phyloP scores from a whole-genome alignment of 2,888 invertebrate species.

The Beris chalybata region DNA sequence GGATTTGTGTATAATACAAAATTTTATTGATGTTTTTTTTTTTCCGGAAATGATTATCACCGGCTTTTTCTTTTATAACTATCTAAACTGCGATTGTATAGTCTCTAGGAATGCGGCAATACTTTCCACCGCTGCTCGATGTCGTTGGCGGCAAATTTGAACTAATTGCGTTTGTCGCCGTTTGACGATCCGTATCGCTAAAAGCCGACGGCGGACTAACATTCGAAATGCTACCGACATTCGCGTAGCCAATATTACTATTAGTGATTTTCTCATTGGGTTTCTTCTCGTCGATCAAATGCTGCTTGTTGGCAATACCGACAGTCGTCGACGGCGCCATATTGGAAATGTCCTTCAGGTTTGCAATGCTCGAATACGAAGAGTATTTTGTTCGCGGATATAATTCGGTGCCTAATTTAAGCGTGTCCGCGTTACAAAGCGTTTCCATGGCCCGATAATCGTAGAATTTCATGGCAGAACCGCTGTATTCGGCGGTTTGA shows the following conservation, averaged over 20 bases:
- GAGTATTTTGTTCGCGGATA: slow-evolving; percentile 20
- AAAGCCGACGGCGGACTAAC: slow-evolving; percentile 57
- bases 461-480: slow-evolving; percentile 43
- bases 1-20: too few relatives aligned
- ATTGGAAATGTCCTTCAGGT: slow-evolving; percentile 20
- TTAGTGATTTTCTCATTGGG: slow-evolving; percentile 25
- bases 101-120: slow-evolving; percentile 53
- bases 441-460: slow-evolving; percentile 50
- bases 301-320: slow-evolving; percentile 29
- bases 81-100: slow-evolving; percentile 56
- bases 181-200: slow-evolving; percentile 54
- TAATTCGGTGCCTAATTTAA: slow-evolving; percentile 49
- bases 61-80: too few relatives aligned
- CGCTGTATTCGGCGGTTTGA: background rate
- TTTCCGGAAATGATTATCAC: too few relatives aligned
- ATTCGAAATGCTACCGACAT: slow-evolving; percentile 13
- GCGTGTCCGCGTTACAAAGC: slow-evolving; percentile 50
- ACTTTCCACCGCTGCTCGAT: slow-evolving; percentile 40
- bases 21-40: too few relatives aligned
- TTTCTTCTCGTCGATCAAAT: slow-evolving; percentile 46
- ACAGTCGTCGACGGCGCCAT: slow-evolving; percentile 42
- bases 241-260: slow-evolving; percentile 31
- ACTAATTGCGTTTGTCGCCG: slow-evolving; percentile 47
- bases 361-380: slow-evolving; percentile 25
- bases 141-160: slow-evolving; percentile 21